Base-by-base conservation (phyloP, 2,888 invertebrate species). In the Calameuta filiformis region DNA sequence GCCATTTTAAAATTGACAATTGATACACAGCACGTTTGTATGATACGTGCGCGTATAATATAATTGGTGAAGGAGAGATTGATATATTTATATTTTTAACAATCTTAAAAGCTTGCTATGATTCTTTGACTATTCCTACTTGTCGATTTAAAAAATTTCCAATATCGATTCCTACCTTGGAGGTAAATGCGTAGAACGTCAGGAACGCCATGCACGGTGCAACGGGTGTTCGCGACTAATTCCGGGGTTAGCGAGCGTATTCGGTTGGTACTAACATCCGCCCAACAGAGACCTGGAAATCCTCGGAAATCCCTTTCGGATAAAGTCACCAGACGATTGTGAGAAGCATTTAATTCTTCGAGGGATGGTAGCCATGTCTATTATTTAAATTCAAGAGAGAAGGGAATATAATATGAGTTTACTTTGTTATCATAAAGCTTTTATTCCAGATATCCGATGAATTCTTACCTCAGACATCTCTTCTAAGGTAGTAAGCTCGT, bases 301-400 rank as follows among this genome's bases (percentile, higher is more conserved):
- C 97, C 97, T 85, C 96, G 96, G 91, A 97, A 97, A 90, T 97
- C 97, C 87, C 95, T 94, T 81, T 96, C 96, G 85, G 97, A 92
- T 73, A 94, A 92, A 4, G 95, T 95, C 11, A 90, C 84, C 75
- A 97, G 93, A 83, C 95, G 94, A 89, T 97, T 97, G 89, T 96
- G 94, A 77, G 96, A 95, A 1, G 96, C 96, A 83, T 95, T 94
- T 78, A 97, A 91, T 85, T 95, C 95, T 90, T 96, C 96, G 83
- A 97, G 91, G 68, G 95, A 94, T 33, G 96, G 96, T 84, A 97
- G 93, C 92, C 95, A 95, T 75, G 96, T 96, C 97, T 97, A 23
- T 56, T 56, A 23, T 23, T 56, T 23, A n/a, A 31, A 68, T 68
- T 11, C 73, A 33, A 35, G 30, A 56, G 9, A 56, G 9, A 40